These are phyloP conservation scores for Macrotrachela quadricornifera DNA, from an alignment of 1,140 invertebrate genomes.

Conservation along the genomic window DNA sequence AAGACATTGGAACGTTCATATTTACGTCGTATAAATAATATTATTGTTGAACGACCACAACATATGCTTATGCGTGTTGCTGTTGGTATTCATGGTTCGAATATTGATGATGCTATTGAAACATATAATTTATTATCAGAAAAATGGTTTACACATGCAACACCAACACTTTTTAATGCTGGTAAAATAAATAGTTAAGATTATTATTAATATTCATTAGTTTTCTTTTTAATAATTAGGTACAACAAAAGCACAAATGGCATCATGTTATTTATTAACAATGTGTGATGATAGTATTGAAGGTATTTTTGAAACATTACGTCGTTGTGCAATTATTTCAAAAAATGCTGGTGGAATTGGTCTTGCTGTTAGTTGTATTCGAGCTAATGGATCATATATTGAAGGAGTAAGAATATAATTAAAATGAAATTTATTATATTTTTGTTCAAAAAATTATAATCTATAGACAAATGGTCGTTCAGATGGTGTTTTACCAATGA, in stretches of 20 bases:
- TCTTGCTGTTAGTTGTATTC: slow-evolving; percentile 81
- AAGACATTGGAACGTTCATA: slow-evolving; percentile 81
- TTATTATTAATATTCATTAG: too few species aligned
- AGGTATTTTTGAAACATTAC: slow-evolving; percentile 84
- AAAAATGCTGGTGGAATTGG: slow-evolving; percentile 94
- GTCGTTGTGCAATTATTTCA: slow-evolving; percentile 80
- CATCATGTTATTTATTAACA: slow-evolving; percentile 77
- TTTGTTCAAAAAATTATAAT: background rate
- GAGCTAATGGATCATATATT: slow-evolving; percentile 71
- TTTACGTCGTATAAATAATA: slow-evolving; percentile 70
- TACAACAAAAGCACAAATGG: slow-evolving; percentile 69
- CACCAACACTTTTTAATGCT: slow-evolving; percentile 84
- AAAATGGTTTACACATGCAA: slow-evolving; percentile 89
- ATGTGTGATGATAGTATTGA: slow-evolving; percentile 92
- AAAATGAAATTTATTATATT: background rate
- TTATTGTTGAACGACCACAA: slow-evolving; percentile 84
- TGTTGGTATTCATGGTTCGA: slow-evolving; percentile 80
- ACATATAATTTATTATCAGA: slow-evolving; percentile 89
- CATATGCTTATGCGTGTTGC: slow-evolving; percentile 96
- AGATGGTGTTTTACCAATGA: slow-evolving; percentile 90
- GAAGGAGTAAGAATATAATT: slow-evolving; percentile 38
- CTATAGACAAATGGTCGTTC: slow-evolving; percentile 64
- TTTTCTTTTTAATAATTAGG: too few species aligned
- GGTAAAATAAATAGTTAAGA: slow-evolving; percentile 29
- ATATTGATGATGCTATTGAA: slow-evolving; percentile 76